Conservation (phyloP, 2,888 invertebrate species). For the Schrankia costaestrigalis region DNA sequence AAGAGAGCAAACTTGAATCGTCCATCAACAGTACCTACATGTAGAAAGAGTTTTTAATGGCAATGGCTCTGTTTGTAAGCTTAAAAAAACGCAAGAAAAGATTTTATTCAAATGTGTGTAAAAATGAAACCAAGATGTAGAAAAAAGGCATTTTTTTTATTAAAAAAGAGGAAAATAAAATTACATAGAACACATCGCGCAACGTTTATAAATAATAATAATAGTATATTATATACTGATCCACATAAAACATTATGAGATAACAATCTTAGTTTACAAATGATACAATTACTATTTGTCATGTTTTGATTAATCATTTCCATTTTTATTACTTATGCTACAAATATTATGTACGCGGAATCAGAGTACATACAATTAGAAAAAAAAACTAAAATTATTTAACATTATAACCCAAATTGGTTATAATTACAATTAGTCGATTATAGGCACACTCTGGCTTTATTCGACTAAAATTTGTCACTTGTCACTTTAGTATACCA, state of each 20-base stretch:
- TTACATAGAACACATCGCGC: conserved; percentile 70
- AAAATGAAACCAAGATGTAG: conserved; percentile 25
- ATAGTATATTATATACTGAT: conserved; percentile 49
- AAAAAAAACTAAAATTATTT: conserved; percentile 11
- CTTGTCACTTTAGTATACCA: conserved; percentile 14
- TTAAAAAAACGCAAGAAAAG: too few species aligned
- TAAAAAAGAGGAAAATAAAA: conserved; percentile 57
- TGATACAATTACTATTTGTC: conserved; percentile 51
- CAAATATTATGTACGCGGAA: conserved; percentile 33
- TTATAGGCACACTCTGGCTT: conserved; percentile 27
- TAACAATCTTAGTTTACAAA: conserved; percentile 58
- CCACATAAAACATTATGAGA: conserved; percentile 61
- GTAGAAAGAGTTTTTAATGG: too few species aligned
- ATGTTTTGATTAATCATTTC: conserved; percentile 40
- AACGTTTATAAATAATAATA: conserved; percentile 71
- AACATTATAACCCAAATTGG: conserved; percentile 24
- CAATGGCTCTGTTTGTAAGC: background rate
- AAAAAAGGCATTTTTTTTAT: conserved; percentile 63
- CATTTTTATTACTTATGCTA: conserved; percentile 24
- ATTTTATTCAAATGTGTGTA: background rate
- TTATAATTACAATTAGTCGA: conserved; percentile 18
- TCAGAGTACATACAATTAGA: conserved; percentile 7
- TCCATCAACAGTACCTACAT: too few species aligned
- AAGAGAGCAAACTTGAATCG: too few species aligned
- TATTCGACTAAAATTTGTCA: conserved; percentile 18